A percentile compares a stretch with the other conserved stretches of the same genome.
These are phyloP conservation scores for Meloidogyne floridensis DNA, from an alignment of 1,140 invertebrate species.

Conservation along the genomic window DNA sequence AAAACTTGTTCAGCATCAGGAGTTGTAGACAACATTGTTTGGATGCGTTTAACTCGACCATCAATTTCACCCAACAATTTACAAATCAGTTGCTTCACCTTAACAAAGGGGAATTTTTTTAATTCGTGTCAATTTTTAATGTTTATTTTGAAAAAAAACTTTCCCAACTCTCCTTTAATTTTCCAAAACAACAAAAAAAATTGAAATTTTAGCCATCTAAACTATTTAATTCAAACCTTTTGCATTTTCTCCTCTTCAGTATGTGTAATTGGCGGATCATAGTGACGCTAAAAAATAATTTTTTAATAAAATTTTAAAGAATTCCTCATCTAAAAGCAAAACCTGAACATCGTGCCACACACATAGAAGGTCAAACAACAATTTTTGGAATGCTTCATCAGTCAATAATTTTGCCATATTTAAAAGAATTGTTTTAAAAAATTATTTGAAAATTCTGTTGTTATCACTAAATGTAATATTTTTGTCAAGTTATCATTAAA, in stretches of 20 bases:
- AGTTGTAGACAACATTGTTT: slow-evolving; percentile 25
- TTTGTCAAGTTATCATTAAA: background rate
- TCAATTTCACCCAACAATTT: slow-evolving; percentile 61
- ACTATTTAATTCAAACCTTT: slow-evolving; percentile 49
- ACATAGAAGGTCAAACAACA: slow-evolving; percentile 65
- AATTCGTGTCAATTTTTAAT: too few species aligned
- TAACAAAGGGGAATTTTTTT: background rate
- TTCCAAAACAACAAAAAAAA: background rate
- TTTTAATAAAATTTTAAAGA: background rate
- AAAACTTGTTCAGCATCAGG: slow-evolving; percentile 36
- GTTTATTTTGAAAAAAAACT: background rate
- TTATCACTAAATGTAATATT: too few species aligned
- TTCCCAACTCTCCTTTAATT: too few species aligned
- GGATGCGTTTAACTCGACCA: slow-evolving; percentile 54
- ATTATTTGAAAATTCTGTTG: background rate
- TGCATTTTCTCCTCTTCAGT: slow-evolving; percentile 61
- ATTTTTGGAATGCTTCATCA: slow-evolving; percentile 62
- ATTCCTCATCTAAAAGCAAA: background rate
- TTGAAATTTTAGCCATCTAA: too few species aligned
- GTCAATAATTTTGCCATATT: slow-evolving; percentile 50
- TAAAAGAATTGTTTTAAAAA: background rate
- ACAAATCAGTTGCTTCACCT: slow-evolving; percentile 63
- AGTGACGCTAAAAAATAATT: slow-evolving; percentile 54
- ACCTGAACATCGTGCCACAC: slow-evolving; percentile 63
- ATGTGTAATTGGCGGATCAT: slow-evolving; percentile 63